Evolutionary conservation across 2,888 invertebrate genomes (phyloP), one percentile per base, ranked within the genome.

Genomic region (Drosophila differens): DNA sequence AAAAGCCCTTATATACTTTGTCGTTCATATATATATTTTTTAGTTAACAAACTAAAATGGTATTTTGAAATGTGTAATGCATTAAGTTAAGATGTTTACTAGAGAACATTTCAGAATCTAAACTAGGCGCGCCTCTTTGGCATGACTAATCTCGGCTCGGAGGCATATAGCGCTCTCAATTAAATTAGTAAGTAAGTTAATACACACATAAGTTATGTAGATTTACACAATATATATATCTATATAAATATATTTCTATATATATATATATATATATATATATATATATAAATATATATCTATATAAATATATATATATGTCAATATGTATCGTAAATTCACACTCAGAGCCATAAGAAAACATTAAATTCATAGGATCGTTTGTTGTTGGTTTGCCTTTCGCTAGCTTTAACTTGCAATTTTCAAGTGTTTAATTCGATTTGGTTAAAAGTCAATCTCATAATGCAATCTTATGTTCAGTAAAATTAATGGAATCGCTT

Each of bases 401-500:
- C 19, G 14, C 32, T 51, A 39, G 49, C 59, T 64, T 73, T 63
- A 37, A 54, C 59, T 59, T 47, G 53, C 41, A 57, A 41, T 63
- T 49, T 73, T 66, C 0, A 54, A 66, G 59, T 57, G 47, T 72
- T 67, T 72, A 74, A 76, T 89, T 78, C 76, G 72, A 81, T 78
- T 76, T 72, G 66, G 62, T 83, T 69, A 64, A 67, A 62, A 30
- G 78, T 72, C 68, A 78, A 83, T 71, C 61, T 70, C 59, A 59
- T 70, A 76, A 64, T 47, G 57, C 70, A 66, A 59, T 68, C 52
- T n/a, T 69, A 63, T 39, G 47, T 70, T 69, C 41, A 66, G 83
- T 87, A 85, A 83, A 80, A 79, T 73, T 83, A 86, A 83, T 87
- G 87, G 87, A 87, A 90, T 87, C 82, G 73, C 81, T 75, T 76